These are phyloP conservation scores for Microcebus ravelobensis DNA, from an alignment of 2,113 vertebrate species.

Conservation along the genomic window DNA sequence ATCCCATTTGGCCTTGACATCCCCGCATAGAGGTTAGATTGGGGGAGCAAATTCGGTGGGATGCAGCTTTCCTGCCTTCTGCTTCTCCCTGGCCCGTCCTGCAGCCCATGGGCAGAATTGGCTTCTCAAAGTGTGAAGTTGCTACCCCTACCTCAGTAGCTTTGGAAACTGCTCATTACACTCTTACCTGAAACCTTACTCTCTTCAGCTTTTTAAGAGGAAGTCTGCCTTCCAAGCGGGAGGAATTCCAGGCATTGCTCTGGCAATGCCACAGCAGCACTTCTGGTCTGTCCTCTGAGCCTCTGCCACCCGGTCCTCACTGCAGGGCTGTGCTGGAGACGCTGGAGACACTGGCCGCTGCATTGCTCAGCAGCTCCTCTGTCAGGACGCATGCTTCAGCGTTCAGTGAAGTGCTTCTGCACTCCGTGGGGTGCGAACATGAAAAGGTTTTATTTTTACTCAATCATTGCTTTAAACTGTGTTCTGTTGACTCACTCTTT, in stretches of 20 bases:
- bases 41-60: no score
- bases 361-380: background rate
- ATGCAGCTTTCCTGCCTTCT: no score
- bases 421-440: background rate
- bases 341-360: background rate
- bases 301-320: no score
- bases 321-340: background rate
- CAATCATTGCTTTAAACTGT: background rate
- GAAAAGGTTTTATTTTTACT: conserved; percentile 62
- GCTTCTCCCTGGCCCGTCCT: no score
- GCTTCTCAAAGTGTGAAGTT: no score
- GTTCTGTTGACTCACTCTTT: conserved; percentile 22
- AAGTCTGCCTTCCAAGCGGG: background rate
- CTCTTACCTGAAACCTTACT: background rate
- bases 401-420: background rate
- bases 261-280: background rate
- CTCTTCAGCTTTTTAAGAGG: background rate
- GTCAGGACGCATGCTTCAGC: background rate
- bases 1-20: no score
- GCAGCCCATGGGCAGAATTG: no score
- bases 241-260: background rate
- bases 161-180: no score
- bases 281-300: background rate
- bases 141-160: no score
- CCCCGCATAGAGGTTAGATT: no score